A percentile compares a stretch with the other conserved stretches of the same genome.
Evolutionary conservation across 2,888 invertebrate genomes (phyloP).

Genomic region (Euphydryas editha): DNA sequence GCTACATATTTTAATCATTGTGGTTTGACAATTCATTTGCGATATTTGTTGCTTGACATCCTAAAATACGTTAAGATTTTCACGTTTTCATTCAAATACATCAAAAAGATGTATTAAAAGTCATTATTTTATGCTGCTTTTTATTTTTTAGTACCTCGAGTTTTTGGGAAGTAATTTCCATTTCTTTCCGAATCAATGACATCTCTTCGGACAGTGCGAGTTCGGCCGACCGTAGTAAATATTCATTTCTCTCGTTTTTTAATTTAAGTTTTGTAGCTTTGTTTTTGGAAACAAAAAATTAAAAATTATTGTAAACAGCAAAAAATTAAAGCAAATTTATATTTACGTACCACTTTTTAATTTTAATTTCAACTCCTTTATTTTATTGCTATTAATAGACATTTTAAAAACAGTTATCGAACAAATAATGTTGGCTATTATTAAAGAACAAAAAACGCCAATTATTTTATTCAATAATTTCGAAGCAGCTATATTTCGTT

Average conservation of each 20-base stretch:
- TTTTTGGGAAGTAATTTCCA: conserved; percentile 53
- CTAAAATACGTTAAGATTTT: conserved; percentile 43
- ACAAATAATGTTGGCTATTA: background rate
- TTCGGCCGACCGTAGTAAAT: conserved; percentile 55
- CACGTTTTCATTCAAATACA: background rate
- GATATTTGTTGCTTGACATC: conserved; percentile 56
- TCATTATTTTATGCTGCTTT: background rate
- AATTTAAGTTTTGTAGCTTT: conserved; percentile 53
- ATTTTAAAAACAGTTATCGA: conserved; percentile 4
- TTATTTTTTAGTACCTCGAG: conserved; percentile 54
- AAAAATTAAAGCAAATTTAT: conserved; percentile 12
- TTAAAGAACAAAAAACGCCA: background rate
- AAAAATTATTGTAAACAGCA: background rate
- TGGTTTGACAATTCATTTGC: conserved; percentile 56
- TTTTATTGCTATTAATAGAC: conserved; percentile 15
- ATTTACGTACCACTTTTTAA: conserved; percentile 44
- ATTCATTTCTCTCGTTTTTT: conserved; percentile 51
- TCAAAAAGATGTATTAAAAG: background rate
- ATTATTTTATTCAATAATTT: background rate
- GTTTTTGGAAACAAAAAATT: conserved; percentile 37
- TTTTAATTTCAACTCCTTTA: conserved; percentile 39
- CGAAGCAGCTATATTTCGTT: background rate
- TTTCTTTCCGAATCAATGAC: conserved; percentile 52
- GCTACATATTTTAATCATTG: conserved; percentile 63
- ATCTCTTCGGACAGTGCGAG: conserved; percentile 57